phyloP scores from a whole-genome alignment of 1,140 invertebrate species.

The Camponotus pennsylvanicus region DNA sequence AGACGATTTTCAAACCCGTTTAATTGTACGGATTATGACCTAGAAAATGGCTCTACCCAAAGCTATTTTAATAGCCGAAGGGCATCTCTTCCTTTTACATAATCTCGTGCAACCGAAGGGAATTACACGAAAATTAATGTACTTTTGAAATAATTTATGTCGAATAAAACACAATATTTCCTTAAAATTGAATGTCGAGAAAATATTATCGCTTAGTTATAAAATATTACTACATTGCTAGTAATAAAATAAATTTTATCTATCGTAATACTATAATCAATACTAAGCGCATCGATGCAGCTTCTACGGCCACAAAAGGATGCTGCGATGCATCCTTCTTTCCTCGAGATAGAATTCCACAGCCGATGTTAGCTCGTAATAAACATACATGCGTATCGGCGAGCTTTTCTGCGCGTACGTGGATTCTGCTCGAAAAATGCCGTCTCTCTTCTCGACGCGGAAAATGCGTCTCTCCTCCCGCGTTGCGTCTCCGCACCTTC shows the following conservation, averaged over 20 bases:
- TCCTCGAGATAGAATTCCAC: background rate
- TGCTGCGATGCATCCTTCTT: background rate
- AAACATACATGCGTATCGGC: background rate
- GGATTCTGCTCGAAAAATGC: background rate
- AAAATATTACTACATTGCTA: no score
- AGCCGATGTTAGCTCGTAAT: background rate
- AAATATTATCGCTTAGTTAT: background rate
- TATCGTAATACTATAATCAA: background rate
- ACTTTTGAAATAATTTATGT: background rate
- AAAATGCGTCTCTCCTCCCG: constrained; percentile 50
- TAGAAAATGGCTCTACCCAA: constrained; percentile 30
- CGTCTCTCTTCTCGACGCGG: constrained; percentile 18
- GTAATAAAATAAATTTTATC: background rate
- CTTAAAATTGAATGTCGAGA: background rate
- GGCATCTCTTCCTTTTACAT: constrained; percentile 35
- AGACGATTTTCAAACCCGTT: constrained; percentile 25
- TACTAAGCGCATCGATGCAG: background rate
- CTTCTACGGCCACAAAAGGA: background rate
- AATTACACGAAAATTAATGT: background rate
- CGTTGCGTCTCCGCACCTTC: constrained; percentile 36
- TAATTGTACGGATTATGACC: constrained; percentile 54
- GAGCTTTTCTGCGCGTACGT: background rate
- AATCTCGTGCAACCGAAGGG: constrained; percentile 21
- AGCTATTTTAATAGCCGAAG: constrained; percentile 54
- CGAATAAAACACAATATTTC: background rate